Base-by-base conservation (phyloP, 2,113 vertebrate genomes). In the Panthera uncia region DNA sequence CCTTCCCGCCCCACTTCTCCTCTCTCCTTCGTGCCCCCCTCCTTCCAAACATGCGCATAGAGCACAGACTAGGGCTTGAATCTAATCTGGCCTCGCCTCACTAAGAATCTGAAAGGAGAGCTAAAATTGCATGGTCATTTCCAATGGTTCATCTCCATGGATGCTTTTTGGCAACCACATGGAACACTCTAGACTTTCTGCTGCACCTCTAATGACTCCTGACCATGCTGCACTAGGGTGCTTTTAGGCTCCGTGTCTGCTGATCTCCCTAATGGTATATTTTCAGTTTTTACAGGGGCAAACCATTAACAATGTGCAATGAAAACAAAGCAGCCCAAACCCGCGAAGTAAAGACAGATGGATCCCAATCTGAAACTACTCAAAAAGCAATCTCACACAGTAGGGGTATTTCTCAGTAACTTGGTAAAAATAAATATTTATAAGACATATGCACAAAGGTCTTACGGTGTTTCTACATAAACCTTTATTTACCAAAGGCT, bases 41-140 rank as follows among this genome's bases (percentile, higher is more conserved):
- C 48, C 15, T 45, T 78, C 69, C 48, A 79, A 19, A 97, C 0
- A 0, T 95, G 95, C 79, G 94, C 96, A 92, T 79, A 89, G 63
- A 97, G 89, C 86, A 82, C 86, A 95, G 97, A 95, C 93, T 79
- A 83, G 33, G 73, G 41, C 71, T 97, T 89, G 95, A 94, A 88
- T 93, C 97, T 98, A 81, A 97, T 95, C 38, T 15, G 82, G 91
- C 96, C 93, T 89, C 87, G 86, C 78, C 82, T 97, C 48, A 83
- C 79, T 85, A 97, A 96, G 18, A 85, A 84, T 96, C 96, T 97
- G 96, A 96, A 98, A 96, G 91, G 95, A 98, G 97, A 98, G 98
- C 96, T 98, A 98, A 98, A 97, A 93, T 74, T 92, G 61, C 82
- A 92, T 36, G 83, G 97, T 91, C 52, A 4, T 90, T 98, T 98